Conservation (phyloP, 2,888 invertebrate genomes). For the Macrophya alboannulata region DNA sequence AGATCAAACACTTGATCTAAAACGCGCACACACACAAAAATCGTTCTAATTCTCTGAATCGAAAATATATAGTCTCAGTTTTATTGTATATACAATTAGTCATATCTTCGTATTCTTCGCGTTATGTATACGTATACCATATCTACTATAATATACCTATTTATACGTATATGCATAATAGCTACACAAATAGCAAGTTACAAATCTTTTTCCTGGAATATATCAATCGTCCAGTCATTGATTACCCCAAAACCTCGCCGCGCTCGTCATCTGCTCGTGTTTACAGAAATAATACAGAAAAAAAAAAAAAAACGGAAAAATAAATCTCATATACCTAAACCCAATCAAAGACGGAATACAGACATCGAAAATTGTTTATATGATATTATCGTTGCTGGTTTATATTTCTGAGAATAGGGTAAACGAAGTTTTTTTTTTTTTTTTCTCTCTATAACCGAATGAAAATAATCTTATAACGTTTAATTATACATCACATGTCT, state of each 20-base stretch:
- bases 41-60: not conserved
- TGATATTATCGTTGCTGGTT: not conserved
- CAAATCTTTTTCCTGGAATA: conserved; percentile 17
- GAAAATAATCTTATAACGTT: too few species aligned
- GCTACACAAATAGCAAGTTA: not conserved
- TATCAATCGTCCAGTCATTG: conserved; percentile 27
- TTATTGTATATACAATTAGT: conserved; percentile 23
- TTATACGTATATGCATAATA: too few species aligned
- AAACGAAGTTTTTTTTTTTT: not conserved
- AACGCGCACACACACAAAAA: not conserved
- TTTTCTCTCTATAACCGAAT: too few species aligned
- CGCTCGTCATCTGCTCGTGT: not conserved
- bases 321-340: not conserved
- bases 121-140: not conserved
- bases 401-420: not conserved
- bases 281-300: not conserved
- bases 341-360: conserved; percentile 5
- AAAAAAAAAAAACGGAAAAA: not conserved
- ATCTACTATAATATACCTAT: not conserved
- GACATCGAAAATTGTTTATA: conserved; percentile 6
- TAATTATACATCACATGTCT: too few species aligned
- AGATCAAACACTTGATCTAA: not conserved
- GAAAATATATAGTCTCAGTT: not conserved
- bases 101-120: not conserved
- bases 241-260: not conserved